phyloP scores from a whole-genome alignment of 2,888 invertebrate species.

The Drosophila melanosoma region DNA sequence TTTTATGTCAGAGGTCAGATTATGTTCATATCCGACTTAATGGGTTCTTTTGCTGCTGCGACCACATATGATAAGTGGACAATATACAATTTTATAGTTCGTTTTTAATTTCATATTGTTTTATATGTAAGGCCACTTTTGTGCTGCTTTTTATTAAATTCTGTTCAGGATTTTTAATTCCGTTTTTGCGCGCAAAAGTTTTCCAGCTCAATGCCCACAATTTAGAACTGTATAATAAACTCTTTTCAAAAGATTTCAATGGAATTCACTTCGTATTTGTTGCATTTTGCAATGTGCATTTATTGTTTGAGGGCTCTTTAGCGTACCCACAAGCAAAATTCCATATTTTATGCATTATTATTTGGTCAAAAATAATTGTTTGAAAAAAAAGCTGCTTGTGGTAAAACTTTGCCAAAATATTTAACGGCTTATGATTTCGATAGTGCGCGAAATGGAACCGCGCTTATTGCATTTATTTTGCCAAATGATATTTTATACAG shows the following conservation, averaged over 20 bases:
- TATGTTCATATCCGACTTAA: conserved; percentile 2
- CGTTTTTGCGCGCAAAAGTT: conserved; percentile 12
- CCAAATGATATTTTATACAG: neutral
- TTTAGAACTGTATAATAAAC: conserved; percentile 54
- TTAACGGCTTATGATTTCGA: conserved; percentile 39
- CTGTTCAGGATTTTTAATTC: neutral
- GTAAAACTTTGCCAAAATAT: conserved; percentile 39
- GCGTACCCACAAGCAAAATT: conserved; percentile 48
- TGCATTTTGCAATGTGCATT: neutral
- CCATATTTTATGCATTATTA: conserved; percentile 16
- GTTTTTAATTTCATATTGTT: neutral
- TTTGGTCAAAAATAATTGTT: conserved; percentile 18
- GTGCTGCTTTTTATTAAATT: neutral
- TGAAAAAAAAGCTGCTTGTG: conserved; percentile 5
- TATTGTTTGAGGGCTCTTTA: conserved; percentile 8
- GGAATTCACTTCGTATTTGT: conserved; percentile 11
- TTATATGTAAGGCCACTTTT: neutral
- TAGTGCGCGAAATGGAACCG: neutral
- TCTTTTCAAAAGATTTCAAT: conserved; percentile 29
- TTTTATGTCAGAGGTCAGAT: neutral
- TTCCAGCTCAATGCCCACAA: conserved; percentile 32
- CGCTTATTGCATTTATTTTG: conserved; percentile 1
- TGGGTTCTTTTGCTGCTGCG: neutral
- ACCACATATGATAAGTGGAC: neutral
- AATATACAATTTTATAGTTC: neutral